These are phyloP conservation scores for Sacculina carcini DNA, from an alignment of 2,888 invertebrate genomes.

Conservation along the genomic window DNA sequence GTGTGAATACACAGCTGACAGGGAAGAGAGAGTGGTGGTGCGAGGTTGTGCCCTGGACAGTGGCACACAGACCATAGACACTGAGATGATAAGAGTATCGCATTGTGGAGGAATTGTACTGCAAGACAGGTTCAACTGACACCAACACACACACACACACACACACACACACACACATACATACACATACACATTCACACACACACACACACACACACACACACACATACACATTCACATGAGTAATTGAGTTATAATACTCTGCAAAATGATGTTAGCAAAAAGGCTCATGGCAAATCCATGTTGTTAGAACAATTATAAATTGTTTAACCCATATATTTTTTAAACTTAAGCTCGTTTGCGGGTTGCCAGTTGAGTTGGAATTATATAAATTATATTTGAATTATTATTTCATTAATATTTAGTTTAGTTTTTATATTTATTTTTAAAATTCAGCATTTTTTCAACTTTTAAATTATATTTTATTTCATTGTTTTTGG, in stretches of 20 bases:
- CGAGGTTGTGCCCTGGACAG: conserved; percentile 84
- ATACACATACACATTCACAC: background rate
- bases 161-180: background rate
- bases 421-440: no score
- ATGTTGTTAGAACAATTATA: no score
- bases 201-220: background rate
- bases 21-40: conserved; percentile 54
- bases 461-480: no score
- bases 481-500: no score
- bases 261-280: no score
- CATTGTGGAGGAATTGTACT: conserved; percentile 87
- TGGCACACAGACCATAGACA: conserved; percentile 80
- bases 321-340: no score
- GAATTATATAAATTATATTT: no score
- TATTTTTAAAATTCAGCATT: no score
- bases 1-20: conserved; percentile 33
- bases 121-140: conserved; percentile 37
- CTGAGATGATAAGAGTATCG: conserved; percentile 87
- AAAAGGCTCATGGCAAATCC: background rate
- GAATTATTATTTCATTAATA: no score
- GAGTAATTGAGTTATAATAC: background rate
- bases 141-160: background rate
- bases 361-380: no score
- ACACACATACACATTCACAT: background rate
- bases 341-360: no score